Conservation (phyloP, 2,888 invertebrate genomes). For the Hypercompe scribonia region DNA sequence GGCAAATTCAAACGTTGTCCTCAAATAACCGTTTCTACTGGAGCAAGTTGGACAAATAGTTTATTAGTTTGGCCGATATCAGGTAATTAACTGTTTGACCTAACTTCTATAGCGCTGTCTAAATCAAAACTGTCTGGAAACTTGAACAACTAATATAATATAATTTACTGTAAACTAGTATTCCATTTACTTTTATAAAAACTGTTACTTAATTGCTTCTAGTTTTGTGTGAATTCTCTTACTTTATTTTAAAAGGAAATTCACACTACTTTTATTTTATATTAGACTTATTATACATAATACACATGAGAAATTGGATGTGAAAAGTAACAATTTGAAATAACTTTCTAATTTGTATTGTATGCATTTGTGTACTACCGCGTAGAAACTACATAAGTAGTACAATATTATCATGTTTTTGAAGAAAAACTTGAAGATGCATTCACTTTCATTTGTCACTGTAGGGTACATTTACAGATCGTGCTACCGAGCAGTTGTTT, state of each 20-base stretch:
- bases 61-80: conserved; percentile 23
- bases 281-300: background rate
- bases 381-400: background rate
- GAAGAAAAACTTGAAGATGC: no score
- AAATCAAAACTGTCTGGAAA: background rate
- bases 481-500: conserved; percentile 3
- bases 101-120: background rate
- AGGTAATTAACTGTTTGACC: conserved; percentile 1
- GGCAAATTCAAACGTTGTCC: conserved; percentile 24
- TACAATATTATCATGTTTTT: background rate
- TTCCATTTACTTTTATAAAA: background rate
- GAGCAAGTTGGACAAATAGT: conserved; percentile 12
- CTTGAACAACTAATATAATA: background rate
- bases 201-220: background rate
- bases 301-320: background rate
- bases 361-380: background rate
- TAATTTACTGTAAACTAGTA: background rate
- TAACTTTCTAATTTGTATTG: background rate
- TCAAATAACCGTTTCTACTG: conserved; percentile 20
- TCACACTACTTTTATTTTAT: background rate
- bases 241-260: background rate
- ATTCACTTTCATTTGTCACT: background rate
- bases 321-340: background rate
- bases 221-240: background rate
- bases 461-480: background rate